Evolutionary conservation across 2,888 invertebrate species (phyloP), one percentile per base, ranked within the genome.

Genomic region (Drosophila robusta): DNA sequence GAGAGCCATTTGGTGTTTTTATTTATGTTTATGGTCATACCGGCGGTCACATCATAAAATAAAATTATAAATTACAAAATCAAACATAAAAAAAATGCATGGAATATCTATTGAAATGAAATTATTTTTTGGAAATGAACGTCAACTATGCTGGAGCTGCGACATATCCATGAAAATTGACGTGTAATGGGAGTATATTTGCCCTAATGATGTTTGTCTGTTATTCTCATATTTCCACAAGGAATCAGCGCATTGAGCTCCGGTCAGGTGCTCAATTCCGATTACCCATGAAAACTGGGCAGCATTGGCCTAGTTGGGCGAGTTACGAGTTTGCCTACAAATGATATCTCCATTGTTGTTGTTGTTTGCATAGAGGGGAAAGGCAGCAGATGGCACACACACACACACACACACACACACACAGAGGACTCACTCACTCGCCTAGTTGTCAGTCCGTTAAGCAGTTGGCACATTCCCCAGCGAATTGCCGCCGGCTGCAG

Each of bases 371-470:
- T 32, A 63, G 11, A 41, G 38, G 8, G 2, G 24, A 51, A 9
- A 9, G 36, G 7, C 16, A 41, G 39, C 39, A 7, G 22, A 24
- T 32, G 29, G 18, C 41, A 39, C 38, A 54, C 36, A 55, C 36
- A 32, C 42, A 49, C 32, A 52, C 22, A 34, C 4, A 44, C n/a
- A 18, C 7, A 38, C 3, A 49, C 24, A 36, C 16, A 39, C 39
- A 56, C 8, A 52, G 39, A 24, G 18, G 12, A 47, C 63, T 68
- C 64, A 61, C 70, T 67, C 45, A 45, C 46, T 47, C 64, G 67
- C 55, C 67, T 70, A 66, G 78, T 81, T 82, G 88, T 76, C 82
- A 82, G 87, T 70, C 79, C 66, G 85, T 78, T 75, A 75, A 70
- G 61, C 80, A 82, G 86, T 74, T 79, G 86, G 71, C 67, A 74